Conservation (phyloP, 1,140 invertebrate genomes). For the Dendrolimus kikuchii region DNA sequence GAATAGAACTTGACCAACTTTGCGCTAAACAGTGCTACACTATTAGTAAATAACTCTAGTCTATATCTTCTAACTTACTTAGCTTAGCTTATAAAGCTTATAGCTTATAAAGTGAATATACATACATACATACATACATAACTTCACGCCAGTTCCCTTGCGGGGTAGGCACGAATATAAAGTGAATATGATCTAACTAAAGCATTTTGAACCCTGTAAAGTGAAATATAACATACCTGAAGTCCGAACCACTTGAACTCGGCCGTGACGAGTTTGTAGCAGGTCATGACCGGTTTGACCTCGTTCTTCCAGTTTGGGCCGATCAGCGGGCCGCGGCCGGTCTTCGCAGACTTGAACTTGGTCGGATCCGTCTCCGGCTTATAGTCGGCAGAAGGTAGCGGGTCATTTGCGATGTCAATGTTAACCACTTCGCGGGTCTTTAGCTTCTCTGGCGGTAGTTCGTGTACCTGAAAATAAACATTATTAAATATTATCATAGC, state of each 20-base stretch:
- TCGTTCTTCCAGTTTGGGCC: conserved; percentile 87
- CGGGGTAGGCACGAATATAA: too few species aligned
- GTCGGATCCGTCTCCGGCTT: conserved; percentile 88
- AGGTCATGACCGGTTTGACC: conserved; percentile 95
- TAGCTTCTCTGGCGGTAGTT: conserved; percentile 89
- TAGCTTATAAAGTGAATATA: too few species aligned
- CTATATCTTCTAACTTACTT: too few species aligned
- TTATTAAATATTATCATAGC: not conserved
- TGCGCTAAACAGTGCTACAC: too few species aligned
- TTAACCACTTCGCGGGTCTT: conserved; percentile 90
- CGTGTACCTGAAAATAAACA: conserved; percentile 81
- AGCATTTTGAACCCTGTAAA: too few species aligned
- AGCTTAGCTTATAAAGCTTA: too few species aligned
- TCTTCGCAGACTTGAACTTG: conserved; percentile 94
- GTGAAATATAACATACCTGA: conserved; percentile 72
- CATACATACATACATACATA: too few species aligned
- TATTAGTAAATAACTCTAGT: too few species aligned
- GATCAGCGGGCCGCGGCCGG: conserved; percentile 92
- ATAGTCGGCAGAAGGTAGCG: conserved; percentile 85
- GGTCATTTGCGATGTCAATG: conserved; percentile 97
- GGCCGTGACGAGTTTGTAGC: conserved; percentile 97
- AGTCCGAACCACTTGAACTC: conserved; percentile 99
- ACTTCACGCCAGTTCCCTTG: too few species aligned
- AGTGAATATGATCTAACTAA: too few species aligned
- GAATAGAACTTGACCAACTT: too few species aligned